Percentiles rank a stretch among this genome's conserved stretches.
Conservation (phyloP, 2,113 vertebrate species). For the Pomatostomus ruficeps region DNA sequence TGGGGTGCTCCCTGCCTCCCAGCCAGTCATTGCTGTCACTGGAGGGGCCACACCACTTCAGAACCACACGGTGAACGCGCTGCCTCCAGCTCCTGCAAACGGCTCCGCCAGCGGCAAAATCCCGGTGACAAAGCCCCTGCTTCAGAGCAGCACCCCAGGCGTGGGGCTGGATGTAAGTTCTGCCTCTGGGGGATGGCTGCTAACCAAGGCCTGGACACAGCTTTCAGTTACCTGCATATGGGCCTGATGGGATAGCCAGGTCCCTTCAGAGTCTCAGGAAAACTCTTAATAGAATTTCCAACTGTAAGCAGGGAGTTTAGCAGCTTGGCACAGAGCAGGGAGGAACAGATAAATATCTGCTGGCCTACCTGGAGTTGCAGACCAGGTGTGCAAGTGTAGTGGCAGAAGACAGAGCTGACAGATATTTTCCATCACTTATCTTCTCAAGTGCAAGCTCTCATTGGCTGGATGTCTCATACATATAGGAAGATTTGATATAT, state of each 20-base stretch:
- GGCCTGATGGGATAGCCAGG: neutral
- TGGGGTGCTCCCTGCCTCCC: constrained; percentile 66
- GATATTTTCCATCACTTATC: neutral
- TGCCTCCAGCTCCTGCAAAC: constrained; percentile 50
- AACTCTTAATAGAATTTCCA: neutral
- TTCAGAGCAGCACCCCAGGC: constrained; percentile 21
- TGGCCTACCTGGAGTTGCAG: neutral
- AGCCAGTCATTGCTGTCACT: constrained; percentile 66
- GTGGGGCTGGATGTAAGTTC: constrained; percentile 72
- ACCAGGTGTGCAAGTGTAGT: neutral
- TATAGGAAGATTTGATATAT: neutral
- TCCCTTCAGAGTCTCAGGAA: neutral
- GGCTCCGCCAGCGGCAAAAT: constrained; percentile 25
- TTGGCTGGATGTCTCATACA: neutral
- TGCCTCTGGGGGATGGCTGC: neutral
- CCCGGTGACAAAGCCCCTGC: constrained; percentile 48
- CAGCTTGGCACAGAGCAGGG: neutral
- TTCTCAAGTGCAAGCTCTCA: neutral
- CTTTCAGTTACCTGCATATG: neutral
- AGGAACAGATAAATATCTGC: neutral
- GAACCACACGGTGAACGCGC: constrained; percentile 63
- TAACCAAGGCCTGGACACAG: neutral
- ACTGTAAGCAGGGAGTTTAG: neutral
- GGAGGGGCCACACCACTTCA: constrained; percentile 72
- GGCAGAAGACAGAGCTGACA: neutral